phyloP scores from a whole-genome alignment of 2,113 vertebrate species.

The Phalacrocorax brasilianus region DNA sequence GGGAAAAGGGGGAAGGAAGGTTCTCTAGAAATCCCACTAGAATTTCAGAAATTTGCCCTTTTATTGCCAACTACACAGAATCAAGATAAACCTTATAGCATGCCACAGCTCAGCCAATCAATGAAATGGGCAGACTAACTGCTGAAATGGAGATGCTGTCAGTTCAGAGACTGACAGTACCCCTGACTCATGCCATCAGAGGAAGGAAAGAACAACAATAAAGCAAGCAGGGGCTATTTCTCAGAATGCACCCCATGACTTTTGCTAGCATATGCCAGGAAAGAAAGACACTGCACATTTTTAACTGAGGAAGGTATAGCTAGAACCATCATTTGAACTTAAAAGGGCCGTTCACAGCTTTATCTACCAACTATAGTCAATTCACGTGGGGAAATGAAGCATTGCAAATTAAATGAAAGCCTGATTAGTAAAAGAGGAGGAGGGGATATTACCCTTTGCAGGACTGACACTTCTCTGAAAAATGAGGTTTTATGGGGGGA shows the following conservation, averaged over 20 bases:
- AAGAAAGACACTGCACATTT: background rate
- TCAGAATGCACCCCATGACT: background rate
- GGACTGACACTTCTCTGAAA: background rate
- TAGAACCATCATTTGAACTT: background rate
- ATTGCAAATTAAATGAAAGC: slow-evolving; percentile 10
- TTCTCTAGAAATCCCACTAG: background rate
- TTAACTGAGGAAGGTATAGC: background rate
- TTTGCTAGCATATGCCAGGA: background rate
- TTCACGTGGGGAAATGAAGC: background rate
- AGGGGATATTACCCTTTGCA: background rate
- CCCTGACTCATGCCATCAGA: background rate
- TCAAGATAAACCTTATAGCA: background rate
- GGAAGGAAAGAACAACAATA: slow-evolving; percentile 38
- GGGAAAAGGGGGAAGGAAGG: background rate
- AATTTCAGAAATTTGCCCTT: slow-evolving; percentile 4
- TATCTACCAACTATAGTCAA: background rate
- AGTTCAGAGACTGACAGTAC: background rate
- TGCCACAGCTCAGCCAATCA: background rate
- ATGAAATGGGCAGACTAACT: background rate
- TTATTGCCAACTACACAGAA: background rate
- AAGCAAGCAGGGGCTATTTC: background rate
- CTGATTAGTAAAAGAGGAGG: background rate
- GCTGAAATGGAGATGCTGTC: background rate
- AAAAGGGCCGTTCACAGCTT: background rate
- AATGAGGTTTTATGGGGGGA: background rate